phyloP scores from a whole-genome alignment of 2,797 vertebrate species.

The Trachurus trachurus region DNA sequence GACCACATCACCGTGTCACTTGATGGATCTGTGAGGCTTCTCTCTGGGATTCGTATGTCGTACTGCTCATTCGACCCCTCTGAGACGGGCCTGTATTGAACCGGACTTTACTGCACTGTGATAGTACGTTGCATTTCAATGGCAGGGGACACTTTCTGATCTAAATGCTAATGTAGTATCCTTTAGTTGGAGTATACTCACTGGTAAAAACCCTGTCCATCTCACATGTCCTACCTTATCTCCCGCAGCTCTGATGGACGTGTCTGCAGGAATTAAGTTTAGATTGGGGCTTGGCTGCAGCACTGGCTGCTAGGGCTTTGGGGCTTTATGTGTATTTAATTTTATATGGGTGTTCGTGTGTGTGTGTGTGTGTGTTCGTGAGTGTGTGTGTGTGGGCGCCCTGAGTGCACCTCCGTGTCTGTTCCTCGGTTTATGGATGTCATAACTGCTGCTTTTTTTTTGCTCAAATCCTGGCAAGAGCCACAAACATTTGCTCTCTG shows the following conservation, averaged over 20 bases:
- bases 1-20: constrained; percentile 55
- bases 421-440: constrained; percentile 28
- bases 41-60: constrained; percentile 48
- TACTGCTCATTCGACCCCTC: constrained; percentile 48
- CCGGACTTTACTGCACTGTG: constrained; percentile 65
- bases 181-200: constrained; percentile 61
- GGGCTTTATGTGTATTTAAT: constrained; percentile 47
- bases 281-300: constrained; percentile 59
- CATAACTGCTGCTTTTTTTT: constrained; percentile 42
- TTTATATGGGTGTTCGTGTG: constrained; percentile 4
- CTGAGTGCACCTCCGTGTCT: constrained; percentile 16
- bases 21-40: constrained; percentile 55
- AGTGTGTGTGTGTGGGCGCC: constrained; percentile 4
- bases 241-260: constrained; percentile 67
- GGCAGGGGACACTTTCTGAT: constrained; percentile 63
- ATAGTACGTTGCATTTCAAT: constrained; percentile 67
- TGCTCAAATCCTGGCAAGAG: constrained; percentile 47
- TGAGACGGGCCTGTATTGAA: constrained; percentile 53
- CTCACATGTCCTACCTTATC: constrained; percentile 63
- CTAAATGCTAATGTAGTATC: constrained; percentile 80
- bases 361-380: neutral
- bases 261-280: constrained; percentile 67
- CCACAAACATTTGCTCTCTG: constrained; percentile 34
- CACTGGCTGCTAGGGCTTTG: constrained; percentile 35
- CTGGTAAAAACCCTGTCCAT: constrained; percentile 56